Conservation (phyloP, 2,888 invertebrate genomes). For the Cepaea hortensis region DNA sequence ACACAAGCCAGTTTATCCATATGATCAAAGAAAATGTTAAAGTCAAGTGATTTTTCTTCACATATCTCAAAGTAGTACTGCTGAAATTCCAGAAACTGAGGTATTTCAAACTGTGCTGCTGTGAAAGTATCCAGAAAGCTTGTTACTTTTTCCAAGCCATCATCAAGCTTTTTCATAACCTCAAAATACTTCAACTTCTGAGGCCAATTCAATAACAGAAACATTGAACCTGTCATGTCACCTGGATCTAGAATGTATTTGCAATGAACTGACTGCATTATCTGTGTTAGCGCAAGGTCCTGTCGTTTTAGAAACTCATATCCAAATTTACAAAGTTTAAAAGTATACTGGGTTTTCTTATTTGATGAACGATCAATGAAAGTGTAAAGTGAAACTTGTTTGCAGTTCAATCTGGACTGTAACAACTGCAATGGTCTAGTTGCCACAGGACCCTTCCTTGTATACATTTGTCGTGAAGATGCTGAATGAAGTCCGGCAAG, state of each 20-base stretch:
- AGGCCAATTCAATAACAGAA: conserved; percentile 11
- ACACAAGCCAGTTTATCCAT: not conserved
- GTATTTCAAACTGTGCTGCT: not conserved
- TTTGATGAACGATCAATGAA: not conserved
- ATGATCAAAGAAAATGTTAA: conserved; percentile 14
- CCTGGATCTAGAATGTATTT: not conserved
- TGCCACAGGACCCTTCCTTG: not conserved
- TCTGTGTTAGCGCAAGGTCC: not conserved
- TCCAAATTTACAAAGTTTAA: conserved; percentile 16
- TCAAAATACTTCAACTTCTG: not conserved
- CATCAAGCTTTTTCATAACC: not conserved
- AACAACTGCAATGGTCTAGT: not conserved
- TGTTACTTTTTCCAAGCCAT: not conserved
- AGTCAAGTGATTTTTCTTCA: not conserved
- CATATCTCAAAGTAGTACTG: not conserved
- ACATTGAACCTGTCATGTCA: not conserved
- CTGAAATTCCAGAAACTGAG: conserved; percentile 12
- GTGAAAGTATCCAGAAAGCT: conserved; percentile 12
- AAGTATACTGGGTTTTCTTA: not conserved
- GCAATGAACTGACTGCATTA: conserved; percentile 10
- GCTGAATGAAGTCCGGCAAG: not conserved
- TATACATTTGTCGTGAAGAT: not conserved
- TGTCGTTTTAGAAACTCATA: not conserved
- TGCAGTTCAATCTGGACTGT: not conserved
- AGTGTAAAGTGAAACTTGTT: not conserved